Base-by-base conservation (phyloP, 2,797 vertebrate genomes). In the Lutjanus campechanus region DNA sequence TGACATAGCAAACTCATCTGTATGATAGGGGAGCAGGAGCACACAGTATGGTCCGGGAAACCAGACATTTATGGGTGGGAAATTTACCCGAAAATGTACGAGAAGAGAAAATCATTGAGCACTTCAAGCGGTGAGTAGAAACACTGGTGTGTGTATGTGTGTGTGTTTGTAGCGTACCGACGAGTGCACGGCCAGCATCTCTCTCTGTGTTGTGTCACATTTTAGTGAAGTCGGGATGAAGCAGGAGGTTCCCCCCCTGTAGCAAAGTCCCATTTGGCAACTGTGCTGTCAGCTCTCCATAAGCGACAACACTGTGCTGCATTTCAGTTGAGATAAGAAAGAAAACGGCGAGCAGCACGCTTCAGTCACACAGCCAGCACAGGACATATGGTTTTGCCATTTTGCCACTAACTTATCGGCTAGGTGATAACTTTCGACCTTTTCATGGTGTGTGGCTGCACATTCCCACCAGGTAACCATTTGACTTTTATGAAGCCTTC, bases 1-100 rank as follows among this genome's bases (percentile, higher is more conserved):
- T 84, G 93, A 91, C 92, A 83, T 72, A 86, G 91, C 71, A 91
- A 95, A 94, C 91, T 91, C 77, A 94, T 94, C 95, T 95, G 95
- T 91, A 96, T 96, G 96, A 94, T 87, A 93, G 95, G 93, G 94
- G 88, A 92, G 91, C 93, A 93, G 94, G 89, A 93, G 92, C 90
- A 83, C 96, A 94, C 97, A 99, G 96, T 96, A 99, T 99, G 98
- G 97, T 98, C 93, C 98, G 98, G 96, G 98, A 99, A 97, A 99
- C 97, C 96, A 98, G 98, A 96, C 98, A 99, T 96, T 96, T 99
- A 96, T 99, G 98, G 98, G 98, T 99, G 97, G 98, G 98, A 96
- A 99, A 99, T 97, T 96, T 99, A 95, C 98, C 98, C 95, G 98
- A 99, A 97, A 99, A 98, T 95, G 97, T 99, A 82, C 97, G 98